Evolutionary conservation across 2,797 vertebrate genomes (phyloP), one percentile per base, ranked within the genome.

Genomic region (Eulemur rubriventer): DNA sequence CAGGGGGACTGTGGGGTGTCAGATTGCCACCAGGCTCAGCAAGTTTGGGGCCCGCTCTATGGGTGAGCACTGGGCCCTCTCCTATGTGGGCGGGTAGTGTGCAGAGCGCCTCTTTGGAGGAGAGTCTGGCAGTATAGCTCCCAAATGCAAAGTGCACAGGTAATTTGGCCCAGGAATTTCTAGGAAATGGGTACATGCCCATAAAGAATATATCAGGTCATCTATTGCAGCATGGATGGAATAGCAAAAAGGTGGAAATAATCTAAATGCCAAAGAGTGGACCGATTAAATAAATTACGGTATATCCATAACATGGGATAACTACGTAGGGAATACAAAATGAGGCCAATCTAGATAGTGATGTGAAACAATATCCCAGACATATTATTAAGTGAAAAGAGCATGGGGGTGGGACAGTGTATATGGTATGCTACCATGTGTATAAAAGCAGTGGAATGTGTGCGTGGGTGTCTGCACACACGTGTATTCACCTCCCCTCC

Each of bases 401-500:
- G 33, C n/a, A 9, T 30, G 7, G 55, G 26, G 10, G n/a, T 63
- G 7, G 30, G 20, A 16, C 14, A 8, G 38, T 24, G 6, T 7
- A 4, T 13, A 30, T 4, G 14, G 48, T 30, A 52, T 8, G 46
- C 33, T 20, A 20, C 17, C n/a, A 6, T 57, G 1, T 20, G 30
- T 52, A 22, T 67, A 0, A 52, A 48, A 48, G 67, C 24, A 17
- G 28, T 22, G n/a, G 28, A 24, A 26, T 16, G 0, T 16, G 1
- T 1, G 12, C 35, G 33, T 12, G 35, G 1, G 17, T 59, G 57
- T 17, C 2, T 1, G 4, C n/a, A 18, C 24, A 22, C 0, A 0
- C 0, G 11, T 17, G 7, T 22, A 22, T 43, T 5, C 2, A 0
- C 10, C 30, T 7, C 9, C 17, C 13, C 8, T 50, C 46, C 73